These are phyloP conservation scores for Gallinago paraguaiae DNA, from an alignment of 2,113 vertebrate genomes.

Conservation along the genomic window DNA sequence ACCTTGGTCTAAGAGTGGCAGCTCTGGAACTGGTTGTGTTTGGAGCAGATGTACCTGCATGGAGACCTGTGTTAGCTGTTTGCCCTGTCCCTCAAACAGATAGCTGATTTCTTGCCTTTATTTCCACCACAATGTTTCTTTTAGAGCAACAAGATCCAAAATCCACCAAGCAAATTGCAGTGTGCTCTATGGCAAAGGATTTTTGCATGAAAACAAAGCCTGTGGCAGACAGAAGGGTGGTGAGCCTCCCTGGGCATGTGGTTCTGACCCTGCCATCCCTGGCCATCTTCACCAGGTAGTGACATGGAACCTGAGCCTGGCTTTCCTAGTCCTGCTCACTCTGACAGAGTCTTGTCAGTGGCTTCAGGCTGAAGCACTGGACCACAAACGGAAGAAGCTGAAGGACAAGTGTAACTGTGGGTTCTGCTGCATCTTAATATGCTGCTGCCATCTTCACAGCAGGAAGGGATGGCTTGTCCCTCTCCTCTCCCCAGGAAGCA, in stretches of 20 bases:
- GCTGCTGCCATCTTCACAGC: background rate
- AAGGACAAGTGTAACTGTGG: background rate
- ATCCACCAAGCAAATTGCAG: background rate
- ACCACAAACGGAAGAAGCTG: background rate
- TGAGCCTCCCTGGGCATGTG: background rate
- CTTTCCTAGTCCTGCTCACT: background rate
- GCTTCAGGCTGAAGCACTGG: background rate
- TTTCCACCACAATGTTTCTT: background rate
- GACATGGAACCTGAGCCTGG: background rate
- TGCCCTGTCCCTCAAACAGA: background rate
- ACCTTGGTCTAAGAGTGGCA: background rate
- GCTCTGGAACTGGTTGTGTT: background rate
- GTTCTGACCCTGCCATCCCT: background rate
- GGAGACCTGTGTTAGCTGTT: background rate
- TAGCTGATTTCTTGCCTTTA: background rate
- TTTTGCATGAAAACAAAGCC: background rate
- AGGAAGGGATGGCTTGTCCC: background rate
- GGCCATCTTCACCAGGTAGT: background rate
- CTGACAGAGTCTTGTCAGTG: background rate
- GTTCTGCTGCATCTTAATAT: background rate
- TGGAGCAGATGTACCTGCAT: background rate
- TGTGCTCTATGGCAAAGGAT: background rate
- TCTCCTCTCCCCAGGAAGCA: background rate
- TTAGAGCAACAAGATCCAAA: background rate
- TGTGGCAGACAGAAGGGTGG: background rate